Percentiles rank a stretch among this genome's conserved stretches.
Evolutionary conservation across 2,888 invertebrate species (phyloP).

Genomic region (Nematopogon swammerdamellus): DNA sequence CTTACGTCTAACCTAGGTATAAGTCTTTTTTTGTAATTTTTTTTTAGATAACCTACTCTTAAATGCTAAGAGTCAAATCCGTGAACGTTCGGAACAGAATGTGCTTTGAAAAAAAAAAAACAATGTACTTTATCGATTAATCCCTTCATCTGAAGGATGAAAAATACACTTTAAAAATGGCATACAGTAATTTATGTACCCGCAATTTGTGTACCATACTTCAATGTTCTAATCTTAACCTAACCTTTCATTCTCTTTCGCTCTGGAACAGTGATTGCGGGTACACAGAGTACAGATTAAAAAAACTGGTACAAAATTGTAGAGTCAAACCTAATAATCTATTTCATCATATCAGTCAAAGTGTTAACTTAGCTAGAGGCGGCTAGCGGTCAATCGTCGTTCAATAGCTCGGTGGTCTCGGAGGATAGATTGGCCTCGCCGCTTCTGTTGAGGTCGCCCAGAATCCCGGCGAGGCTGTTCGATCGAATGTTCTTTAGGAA

Average conservation of each 20-base stretch:
- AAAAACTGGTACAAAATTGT: no score
- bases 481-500: conserved; percentile 34
- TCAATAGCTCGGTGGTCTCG: conserved; percentile 33
- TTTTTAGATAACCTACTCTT: not conserved
- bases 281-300: no score
- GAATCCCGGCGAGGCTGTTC: conserved; percentile 30
- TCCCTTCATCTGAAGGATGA: not conserved
- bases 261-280: no score
- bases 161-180: not conserved
- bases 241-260: no score
- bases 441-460: conserved; percentile 17
- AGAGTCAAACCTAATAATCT: no score
- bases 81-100: not conserved
- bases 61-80: not conserved
- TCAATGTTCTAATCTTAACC: no score
- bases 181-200: no score
- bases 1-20: not conserved
- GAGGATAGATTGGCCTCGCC: conserved; percentile 21
- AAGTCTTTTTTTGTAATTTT: not conserved
- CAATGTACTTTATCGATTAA: not conserved
- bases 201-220: no score
- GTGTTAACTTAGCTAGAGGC: no score
- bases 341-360: no score
- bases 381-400: conserved; percentile 21
- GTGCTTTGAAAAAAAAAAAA: no score